Evolutionary conservation across 2,113 vertebrate genomes (phyloP).

Genomic region (Pterocles burchelli): DNA sequence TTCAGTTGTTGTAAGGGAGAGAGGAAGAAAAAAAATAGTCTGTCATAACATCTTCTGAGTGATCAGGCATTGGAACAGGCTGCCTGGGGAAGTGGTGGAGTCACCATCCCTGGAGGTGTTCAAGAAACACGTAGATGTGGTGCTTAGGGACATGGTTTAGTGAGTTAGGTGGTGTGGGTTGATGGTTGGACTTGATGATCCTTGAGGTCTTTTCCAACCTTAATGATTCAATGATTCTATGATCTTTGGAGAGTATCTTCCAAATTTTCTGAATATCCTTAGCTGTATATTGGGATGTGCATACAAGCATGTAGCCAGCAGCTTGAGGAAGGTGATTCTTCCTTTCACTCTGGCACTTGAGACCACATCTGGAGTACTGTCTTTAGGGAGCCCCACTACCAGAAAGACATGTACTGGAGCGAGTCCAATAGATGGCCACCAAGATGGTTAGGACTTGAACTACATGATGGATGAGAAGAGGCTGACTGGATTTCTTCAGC

Average conservation of each 20-base stretch:
- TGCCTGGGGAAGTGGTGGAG: too few species aligned
- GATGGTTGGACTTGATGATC: too few species aligned
- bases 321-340: accelerated
- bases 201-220: too few species aligned
- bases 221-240: too few species aligned
- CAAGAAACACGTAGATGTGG: too few species aligned
- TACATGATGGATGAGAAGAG: accelerated
- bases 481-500: neutral
- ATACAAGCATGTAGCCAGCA: neutral
- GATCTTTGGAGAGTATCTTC: neutral
- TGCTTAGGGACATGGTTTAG: too few species aligned
- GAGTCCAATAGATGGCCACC: too few species aligned
- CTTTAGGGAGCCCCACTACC: neutral
- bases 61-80: too few species aligned
- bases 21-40: neutral
- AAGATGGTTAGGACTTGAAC: neutral
- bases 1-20: neutral
- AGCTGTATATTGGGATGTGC: neutral
- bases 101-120: too few species aligned
- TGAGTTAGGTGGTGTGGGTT: too few species aligned
- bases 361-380: neutral
- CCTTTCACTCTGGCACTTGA: neutral
- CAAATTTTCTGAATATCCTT: neutral
- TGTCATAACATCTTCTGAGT: neutral
- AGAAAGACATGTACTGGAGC: accelerated